Percentiles rank a stretch among this genome's conserved stretches.
Conservation (phyloP, 2,797 vertebrate genomes). For the Diplodus sargus region DNA sequence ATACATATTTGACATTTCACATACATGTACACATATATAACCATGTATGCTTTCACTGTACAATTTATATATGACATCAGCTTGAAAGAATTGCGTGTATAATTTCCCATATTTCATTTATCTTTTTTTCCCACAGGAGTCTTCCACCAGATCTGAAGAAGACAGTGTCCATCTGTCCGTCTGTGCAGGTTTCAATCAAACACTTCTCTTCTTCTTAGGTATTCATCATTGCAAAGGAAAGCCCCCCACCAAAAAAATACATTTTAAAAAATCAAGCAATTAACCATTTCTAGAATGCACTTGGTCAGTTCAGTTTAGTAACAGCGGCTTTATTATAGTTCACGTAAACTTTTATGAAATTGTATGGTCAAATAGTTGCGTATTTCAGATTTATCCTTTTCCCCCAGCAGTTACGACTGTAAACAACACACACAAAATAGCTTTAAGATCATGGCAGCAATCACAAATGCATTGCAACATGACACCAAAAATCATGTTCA, state of each 20-base stretch:
- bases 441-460: not conserved
- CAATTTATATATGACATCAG: not conserved
- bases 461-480: not conserved
- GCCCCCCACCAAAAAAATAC: too few relatives aligned
- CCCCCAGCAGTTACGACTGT: not conserved
- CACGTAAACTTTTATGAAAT: not conserved
- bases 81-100: not conserved
- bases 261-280: not conserved
- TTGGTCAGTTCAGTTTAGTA: not conserved
- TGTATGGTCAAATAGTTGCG: not conserved
- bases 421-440: slow-evolving; percentile 10
- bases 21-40: not conserved
- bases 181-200: not conserved
- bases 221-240: not conserved
- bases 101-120: not conserved
- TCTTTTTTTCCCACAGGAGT: not conserved
- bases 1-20: not conserved
- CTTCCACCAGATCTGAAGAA: not conserved
- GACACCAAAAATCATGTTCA: not conserved
- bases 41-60: not conserved
- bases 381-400: not conserved
- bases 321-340: slow-evolving; percentile 5
- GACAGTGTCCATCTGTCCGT: not conserved
- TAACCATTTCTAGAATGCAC: not conserved
- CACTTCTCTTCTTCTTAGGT: not conserved